Evolutionary conservation across 2,797 vertebrate genomes (phyloP).

Genomic region (Melanotaenia trifasciata): DNA sequence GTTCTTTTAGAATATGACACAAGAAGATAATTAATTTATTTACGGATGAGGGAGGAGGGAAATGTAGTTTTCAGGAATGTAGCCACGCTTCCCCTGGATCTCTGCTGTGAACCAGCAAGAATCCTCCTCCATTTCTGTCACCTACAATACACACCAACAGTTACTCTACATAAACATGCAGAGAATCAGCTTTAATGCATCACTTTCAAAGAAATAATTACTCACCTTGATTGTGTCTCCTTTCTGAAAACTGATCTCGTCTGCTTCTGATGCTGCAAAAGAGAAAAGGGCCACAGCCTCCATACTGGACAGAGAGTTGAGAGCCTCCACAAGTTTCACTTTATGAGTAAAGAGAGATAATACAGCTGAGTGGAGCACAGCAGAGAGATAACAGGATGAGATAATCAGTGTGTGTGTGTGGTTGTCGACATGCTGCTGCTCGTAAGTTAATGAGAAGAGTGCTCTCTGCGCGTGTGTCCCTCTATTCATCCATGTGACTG

Average conservation of each 20-base stretch:
- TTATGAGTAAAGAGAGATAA: conserved; percentile 52
- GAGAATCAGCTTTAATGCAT: too few species aligned
- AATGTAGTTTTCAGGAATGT: conserved; percentile 92
- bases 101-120: conserved; percentile 93
- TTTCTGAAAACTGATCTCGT: conserved; percentile 89
- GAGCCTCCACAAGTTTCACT: conserved; percentile 32
- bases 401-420: conserved; percentile 35
- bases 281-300: conserved; percentile 91
- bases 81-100: conserved; percentile 87
- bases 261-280: conserved; percentile 86
- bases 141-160: conserved; percentile 76
- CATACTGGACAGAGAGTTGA: conserved; percentile 75
- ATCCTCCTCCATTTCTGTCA: conserved; percentile 93
- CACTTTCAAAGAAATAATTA: not conserved
- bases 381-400: conserved; percentile 27
- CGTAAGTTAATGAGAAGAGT: conserved; percentile 77
- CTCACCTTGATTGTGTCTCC: conserved; percentile 90
- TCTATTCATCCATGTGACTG: conserved; percentile 70
- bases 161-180: conserved; percentile 14
- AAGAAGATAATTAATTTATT: conserved; percentile 56
- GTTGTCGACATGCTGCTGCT: conserved; percentile 64
- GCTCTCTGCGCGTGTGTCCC: conserved; percentile 58
- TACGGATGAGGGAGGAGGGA: conserved; percentile 90
- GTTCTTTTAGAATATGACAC: not conserved
- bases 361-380: conserved; percentile 43